These are phyloP conservation scores for Spea hammondii DNA, from an alignment of 2,797 vertebrate species.

Conservation along the genomic window DNA sequence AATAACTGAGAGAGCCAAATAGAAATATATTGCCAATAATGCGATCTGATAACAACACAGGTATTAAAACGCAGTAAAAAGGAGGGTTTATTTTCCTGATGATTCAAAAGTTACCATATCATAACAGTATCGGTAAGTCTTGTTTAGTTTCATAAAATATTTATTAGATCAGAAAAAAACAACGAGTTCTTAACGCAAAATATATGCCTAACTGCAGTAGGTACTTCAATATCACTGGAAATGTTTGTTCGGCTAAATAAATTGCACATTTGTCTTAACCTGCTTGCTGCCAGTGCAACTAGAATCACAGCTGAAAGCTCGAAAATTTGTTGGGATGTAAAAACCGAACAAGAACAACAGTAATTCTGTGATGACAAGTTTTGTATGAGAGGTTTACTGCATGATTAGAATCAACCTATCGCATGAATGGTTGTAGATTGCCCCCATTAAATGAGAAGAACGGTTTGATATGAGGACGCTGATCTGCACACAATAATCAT, in stretches of 20 bases:
- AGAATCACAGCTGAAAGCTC: neutral
- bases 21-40: too few relatives aligned
- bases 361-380: neutral
- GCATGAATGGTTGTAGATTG: neutral
- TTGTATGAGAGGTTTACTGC: neutral
- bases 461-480: neutral
- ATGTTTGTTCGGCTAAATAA: neutral
- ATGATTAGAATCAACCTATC: neutral
- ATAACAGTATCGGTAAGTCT: neutral
- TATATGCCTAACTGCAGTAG: neutral
- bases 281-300: neutral
- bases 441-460: neutral
- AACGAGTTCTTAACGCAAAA: neutral
- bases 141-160: neutral
- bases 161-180: neutral
- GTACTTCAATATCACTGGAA: neutral
- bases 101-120: neutral
- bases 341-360: neutral
- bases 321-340: neutral
- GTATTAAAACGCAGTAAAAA: too few relatives aligned
- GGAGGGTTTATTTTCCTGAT: too few relatives aligned
- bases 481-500: neutral
- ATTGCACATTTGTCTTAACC: neutral
- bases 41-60: too few relatives aligned
- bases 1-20: too few relatives aligned